Evolutionary conservation across 2,797 vertebrate genomes (phyloP).

Genomic region (Pipistrellus pygmaeus): DNA sequence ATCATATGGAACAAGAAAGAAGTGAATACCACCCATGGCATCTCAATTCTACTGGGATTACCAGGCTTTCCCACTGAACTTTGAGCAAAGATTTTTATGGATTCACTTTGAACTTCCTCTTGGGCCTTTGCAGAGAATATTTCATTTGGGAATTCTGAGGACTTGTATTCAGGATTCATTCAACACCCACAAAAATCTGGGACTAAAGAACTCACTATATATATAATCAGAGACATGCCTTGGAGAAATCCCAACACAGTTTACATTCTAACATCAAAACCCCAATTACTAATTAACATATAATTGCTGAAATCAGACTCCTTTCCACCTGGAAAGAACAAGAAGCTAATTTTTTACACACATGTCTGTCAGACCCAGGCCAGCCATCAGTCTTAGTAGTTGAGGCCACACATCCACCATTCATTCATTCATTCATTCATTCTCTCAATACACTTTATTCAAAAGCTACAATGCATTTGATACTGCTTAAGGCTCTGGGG

Average conservation of each 20-base stretch:
- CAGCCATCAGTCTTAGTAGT: neutral
- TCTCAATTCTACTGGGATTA: neutral
- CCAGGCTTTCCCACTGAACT: neutral
- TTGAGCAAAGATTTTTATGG: neutral
- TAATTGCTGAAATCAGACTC: neutral
- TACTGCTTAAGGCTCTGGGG: neutral
- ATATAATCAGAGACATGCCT: neutral
- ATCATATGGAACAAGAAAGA: neutral
- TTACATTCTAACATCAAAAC: neutral
- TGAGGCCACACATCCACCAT: neutral
- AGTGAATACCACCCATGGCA: neutral
- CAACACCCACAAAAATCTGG: neutral
- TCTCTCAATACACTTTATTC: neutral
- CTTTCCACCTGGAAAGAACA: constrained; percentile 15
- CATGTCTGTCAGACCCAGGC: neutral
- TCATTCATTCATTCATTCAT: neutral
- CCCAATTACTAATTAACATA: neutral
- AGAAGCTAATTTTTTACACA: neutral
- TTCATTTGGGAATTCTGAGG: neutral
- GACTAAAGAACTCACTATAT: neutral
- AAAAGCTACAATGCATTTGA: neutral
- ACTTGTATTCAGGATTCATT: neutral
- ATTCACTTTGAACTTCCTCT: neutral
- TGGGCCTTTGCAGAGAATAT: neutral
- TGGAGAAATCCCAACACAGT: neutral